These are phyloP conservation scores for Indicator indicator DNA, from an alignment of 2,113 vertebrate genomes.

Conservation along the genomic window DNA sequence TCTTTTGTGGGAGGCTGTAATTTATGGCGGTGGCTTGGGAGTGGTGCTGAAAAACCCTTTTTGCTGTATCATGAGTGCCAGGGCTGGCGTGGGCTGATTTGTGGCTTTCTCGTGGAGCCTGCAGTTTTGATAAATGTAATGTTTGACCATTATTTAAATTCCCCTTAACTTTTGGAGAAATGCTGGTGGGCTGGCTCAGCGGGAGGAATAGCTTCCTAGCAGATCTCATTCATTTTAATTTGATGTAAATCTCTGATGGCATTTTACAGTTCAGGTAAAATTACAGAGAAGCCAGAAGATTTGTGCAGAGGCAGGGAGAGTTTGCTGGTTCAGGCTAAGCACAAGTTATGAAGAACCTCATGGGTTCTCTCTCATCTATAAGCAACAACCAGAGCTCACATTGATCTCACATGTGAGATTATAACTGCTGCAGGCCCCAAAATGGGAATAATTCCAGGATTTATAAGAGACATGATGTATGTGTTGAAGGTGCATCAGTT, in stretches of 20 bases:
- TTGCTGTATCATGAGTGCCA: not conserved
- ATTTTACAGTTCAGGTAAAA: conserved; percentile 25
- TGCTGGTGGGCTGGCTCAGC: not conserved
- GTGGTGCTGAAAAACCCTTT: not conserved
- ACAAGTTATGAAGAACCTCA: not conserved
- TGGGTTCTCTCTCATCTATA: not conserved
- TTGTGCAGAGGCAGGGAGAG: not conserved
- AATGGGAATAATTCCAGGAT: not conserved
- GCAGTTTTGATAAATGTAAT: conserved; percentile 36
- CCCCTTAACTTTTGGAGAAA: conserved; percentile 12
- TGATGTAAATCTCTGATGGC: conserved; percentile 29
- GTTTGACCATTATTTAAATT: conserved; percentile 42
- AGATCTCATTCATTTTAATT: conserved; percentile 33
- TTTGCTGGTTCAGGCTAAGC: not conserved
- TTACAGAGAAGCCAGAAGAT: not conserved
- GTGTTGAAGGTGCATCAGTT: not conserved
- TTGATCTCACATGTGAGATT: not conserved
- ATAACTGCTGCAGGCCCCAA: not conserved
- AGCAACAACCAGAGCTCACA: not conserved
- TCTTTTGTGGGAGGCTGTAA: not conserved
- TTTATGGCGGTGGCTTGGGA: not conserved
- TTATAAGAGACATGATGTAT: not conserved
- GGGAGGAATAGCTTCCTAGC: conserved; percentile 18
- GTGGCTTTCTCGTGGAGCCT: not conserved
- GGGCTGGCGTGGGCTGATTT: not conserved